These are phyloP conservation scores for Leptatherina wallacei DNA, from an alignment of 2,797 vertebrate genomes.

Conservation along the genomic window DNA sequence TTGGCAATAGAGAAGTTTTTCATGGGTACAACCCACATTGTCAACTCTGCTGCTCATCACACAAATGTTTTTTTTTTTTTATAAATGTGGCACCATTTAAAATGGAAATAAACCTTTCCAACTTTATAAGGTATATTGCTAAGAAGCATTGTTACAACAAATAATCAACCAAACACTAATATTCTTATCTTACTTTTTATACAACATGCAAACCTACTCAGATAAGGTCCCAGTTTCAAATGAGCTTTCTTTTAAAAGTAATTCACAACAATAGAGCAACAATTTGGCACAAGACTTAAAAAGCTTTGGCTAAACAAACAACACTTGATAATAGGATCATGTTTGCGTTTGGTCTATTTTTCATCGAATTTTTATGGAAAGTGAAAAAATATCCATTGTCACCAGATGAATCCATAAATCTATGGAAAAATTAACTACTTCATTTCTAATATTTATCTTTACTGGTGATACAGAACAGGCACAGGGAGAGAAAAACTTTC, in stretches of 20 bases:
- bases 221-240: background rate
- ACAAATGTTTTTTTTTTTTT: background rate
- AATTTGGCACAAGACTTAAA: background rate
- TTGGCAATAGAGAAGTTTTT: background rate
- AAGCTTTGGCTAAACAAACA: background rate
- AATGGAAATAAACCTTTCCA: background rate
- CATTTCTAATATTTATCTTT: background rate
- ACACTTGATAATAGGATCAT: background rate
- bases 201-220: background rate
- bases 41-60: background rate
- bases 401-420: background rate
- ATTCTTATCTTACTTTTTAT: background rate
- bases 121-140: background rate
- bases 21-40: background rate
- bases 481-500: background rate
- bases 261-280: background rate
- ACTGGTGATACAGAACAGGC: background rate
- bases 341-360: background rate
- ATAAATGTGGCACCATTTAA: background rate
- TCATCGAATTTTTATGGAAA: background rate
- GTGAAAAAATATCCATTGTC: background rate
- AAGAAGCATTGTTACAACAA: background rate
- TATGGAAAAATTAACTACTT: background rate
- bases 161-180: background rate
- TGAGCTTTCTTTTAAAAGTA: background rate